Percentiles rank a stretch among this genome's conserved stretches.
phyloP scores from a whole-genome alignment of 2,113 vertebrate genomes.

The Promerops cafer region DNA sequence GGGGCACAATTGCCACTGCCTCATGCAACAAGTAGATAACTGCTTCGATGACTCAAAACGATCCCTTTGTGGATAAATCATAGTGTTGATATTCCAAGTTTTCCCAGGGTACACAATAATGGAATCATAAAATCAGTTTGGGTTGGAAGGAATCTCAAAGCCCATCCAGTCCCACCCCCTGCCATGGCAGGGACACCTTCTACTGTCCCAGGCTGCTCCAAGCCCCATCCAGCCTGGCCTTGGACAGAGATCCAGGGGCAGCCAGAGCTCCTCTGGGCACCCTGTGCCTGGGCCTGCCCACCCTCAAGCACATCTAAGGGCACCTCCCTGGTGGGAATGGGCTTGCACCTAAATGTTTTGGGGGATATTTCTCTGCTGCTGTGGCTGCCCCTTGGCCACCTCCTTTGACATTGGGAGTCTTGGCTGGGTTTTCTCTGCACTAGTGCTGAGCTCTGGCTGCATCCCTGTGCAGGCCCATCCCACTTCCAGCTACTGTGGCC shows the following conservation, averaged over 20 bases:
- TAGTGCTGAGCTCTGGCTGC: not conserved
- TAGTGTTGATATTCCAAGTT: not conserved
- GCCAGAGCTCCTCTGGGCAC: not conserved
- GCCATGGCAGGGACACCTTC: not conserved
- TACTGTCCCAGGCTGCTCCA: not conserved
- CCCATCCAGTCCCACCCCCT: not conserved
- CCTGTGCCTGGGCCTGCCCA: not conserved
- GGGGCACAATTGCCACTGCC: not conserved
- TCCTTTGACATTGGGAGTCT: not conserved
- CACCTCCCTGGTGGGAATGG: not conserved
- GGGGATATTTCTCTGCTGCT: not conserved
- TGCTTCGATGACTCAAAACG: not conserved
- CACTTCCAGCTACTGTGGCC: fast-evolving
- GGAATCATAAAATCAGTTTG: not conserved
- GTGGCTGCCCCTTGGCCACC: not conserved
- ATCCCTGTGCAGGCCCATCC: not conserved
- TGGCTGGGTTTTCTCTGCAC: not conserved
- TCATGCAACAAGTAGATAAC: not conserved
- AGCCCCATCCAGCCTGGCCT: fast-evolving
- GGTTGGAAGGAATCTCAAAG: not conserved
- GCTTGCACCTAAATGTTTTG: not conserved
- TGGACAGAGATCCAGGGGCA: not conserved
- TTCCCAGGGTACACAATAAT: not conserved
- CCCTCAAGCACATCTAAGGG: not conserved
- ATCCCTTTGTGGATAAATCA: not conserved